Percentiles rank a stretch among this genome's conserved stretches.
Evolutionary conservation across 2,888 invertebrate genomes (phyloP).

Genomic region (Chaetogeoica ovagalla): DNA sequence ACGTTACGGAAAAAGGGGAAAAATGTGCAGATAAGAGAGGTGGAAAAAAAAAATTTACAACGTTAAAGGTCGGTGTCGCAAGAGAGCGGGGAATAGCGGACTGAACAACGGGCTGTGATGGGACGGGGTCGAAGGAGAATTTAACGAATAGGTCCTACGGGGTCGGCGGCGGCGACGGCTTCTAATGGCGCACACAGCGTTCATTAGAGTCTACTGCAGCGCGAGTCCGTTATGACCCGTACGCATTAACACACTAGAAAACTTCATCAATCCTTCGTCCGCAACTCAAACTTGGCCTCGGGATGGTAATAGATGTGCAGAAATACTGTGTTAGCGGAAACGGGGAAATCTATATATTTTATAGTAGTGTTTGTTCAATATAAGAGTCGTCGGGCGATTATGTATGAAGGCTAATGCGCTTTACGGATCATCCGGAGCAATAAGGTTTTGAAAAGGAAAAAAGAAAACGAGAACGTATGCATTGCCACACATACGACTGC

Average conservation of each 20-base stretch:
- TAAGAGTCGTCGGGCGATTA: slow-evolving; percentile 38
- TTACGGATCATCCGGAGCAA: slow-evolving; percentile 20
- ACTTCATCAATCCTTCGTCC: slow-evolving; percentile 3
- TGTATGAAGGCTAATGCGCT: slow-evolving; percentile 44
- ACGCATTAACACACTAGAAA: slow-evolving; percentile 32
- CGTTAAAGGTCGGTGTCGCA: slow-evolving; percentile 4
- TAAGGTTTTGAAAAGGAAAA: slow-evolving; percentile 36
- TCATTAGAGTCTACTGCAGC: slow-evolving; percentile 33
- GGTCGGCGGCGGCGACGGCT: slow-evolving; percentile 16
- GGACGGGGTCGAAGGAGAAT: background rate
- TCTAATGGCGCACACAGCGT: slow-evolving; percentile 45
- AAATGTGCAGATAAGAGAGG: slow-evolving; percentile 3
- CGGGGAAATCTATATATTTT: background rate
- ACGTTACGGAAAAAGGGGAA: background rate
- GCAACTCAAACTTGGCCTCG: background rate
- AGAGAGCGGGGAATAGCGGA: background rate
- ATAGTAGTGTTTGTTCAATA: background rate
- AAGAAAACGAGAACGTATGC: background rate
- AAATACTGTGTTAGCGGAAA: background rate
- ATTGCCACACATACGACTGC: background rate
- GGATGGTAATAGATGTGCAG: background rate
- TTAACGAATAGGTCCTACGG: slow-evolving; percentile 51
- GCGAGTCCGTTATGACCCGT: background rate
- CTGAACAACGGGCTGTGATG: background rate
- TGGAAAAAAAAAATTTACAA: background rate